A percentile compares a stretch with the other conserved stretches of the same genome.
phyloP scores from a whole-genome alignment of 2,113 vertebrate genomes.

The Tursiops truncatus region DNA sequence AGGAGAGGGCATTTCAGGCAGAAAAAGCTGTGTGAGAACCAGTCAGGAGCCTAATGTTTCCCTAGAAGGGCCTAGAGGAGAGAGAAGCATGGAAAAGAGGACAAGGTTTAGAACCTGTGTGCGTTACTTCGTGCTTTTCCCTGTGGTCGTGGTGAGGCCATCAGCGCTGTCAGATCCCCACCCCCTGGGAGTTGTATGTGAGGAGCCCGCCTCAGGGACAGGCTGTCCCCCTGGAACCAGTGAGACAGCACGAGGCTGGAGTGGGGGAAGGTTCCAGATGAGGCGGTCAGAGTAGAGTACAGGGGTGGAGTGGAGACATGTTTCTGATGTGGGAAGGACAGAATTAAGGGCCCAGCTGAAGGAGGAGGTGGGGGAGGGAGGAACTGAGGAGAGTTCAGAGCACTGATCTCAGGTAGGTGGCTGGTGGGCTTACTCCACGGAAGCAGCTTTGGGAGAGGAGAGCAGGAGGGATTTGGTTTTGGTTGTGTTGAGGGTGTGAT shows the following conservation, averaged over 20 bases:
- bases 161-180: not conserved
- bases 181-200: fast-evolving
- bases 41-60: not conserved
- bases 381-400: not conserved
- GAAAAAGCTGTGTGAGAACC: not conserved
- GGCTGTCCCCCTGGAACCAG: not conserved
- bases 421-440: fast-evolving
- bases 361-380: no score
- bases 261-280: no score
- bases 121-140: no score
- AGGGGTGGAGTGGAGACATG: not conserved
- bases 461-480: not conserved
- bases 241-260: not conserved
- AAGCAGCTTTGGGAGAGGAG: not conserved
- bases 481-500: not conserved
- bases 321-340: no score
- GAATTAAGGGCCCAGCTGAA: fast-evolving
- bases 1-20: not conserved
- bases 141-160: fast-evolving
- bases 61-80: not conserved
- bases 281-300: not conserved
- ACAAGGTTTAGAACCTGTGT: no score
- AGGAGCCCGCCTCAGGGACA: not conserved
- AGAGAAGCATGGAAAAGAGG: not conserved
- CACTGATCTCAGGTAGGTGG: fast-evolving